Evolutionary conservation across 2,888 invertebrate genomes (phyloP).

Genomic region (Hirudinaria manillensis): DNA sequence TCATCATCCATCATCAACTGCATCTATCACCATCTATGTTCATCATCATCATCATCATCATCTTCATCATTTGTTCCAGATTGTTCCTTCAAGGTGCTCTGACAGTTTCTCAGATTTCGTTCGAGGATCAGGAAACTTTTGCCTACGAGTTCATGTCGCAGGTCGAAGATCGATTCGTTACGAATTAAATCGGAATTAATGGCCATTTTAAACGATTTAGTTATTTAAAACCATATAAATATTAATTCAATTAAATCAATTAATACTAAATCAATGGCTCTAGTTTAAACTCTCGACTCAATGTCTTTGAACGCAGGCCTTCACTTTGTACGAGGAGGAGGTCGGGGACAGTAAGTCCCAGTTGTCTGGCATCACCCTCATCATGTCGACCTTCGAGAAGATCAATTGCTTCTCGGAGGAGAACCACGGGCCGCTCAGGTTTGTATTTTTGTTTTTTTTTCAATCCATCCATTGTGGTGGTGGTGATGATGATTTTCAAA

Average conservation of each 20-base stretch:
- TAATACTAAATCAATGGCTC: neutral
- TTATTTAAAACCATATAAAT: neutral
- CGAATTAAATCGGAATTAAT: too few species aligned
- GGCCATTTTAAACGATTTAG: too few species aligned
- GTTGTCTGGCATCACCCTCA: constrained; percentile 85
- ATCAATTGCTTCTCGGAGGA: constrained; percentile 91
- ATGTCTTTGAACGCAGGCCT: constrained; percentile 64
- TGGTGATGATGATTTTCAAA: neutral
- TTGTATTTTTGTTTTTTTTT: neutral
- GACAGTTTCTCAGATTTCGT: constrained; percentile 80
- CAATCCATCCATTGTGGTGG: neutral
- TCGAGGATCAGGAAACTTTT: constrained; percentile 89
- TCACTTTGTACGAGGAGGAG: constrained; percentile 95
- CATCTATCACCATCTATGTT: neutral
- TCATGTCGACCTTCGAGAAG: constrained; percentile 90
- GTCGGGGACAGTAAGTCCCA: constrained; percentile 93
- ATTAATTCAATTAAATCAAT: neutral
- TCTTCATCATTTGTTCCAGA: constrained; percentile 54
- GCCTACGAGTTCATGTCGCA: constrained; percentile 96
- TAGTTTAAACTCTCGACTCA: too few species aligned
- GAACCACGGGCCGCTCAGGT: constrained; percentile 85
- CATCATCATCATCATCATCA: neutral
- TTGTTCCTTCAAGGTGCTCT: constrained; percentile 91
- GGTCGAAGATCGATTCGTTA: constrained; percentile 54
- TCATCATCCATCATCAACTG: neutral